Conservation (phyloP, 2,797 vertebrate species). For the Anabas testudineus region DNA sequence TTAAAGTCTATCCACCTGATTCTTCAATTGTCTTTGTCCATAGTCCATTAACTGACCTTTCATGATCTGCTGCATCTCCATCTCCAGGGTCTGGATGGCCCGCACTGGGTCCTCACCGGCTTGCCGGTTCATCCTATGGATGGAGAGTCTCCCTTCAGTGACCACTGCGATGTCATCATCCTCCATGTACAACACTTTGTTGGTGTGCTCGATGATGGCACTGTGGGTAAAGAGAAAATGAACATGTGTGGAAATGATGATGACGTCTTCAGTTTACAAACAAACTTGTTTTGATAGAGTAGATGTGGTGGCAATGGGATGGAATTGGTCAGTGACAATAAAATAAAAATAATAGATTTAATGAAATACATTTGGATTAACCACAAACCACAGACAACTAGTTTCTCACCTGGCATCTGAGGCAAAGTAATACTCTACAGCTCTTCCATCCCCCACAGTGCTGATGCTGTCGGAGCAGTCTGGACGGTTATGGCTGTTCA, state of each 20-base stretch:
- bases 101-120: constrained; percentile 91
- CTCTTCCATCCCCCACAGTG: constrained; percentile 85
- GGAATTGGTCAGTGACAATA: background rate
- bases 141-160: constrained; percentile 90
- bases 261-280: background rate
- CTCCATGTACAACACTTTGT: constrained; percentile 95
- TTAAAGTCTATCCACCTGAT: background rate
- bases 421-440: constrained; percentile 96
- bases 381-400: background rate
- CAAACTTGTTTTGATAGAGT: background rate
- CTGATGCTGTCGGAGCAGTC: constrained; percentile 86
- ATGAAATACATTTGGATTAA: background rate
- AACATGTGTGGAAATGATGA: background rate
- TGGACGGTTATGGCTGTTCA: constrained; percentile 78
- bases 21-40: background rate
- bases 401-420: constrained; percentile 93
- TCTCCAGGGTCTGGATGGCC: constrained; percentile 94
- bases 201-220: constrained; percentile 97
- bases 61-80: constrained; percentile 98
- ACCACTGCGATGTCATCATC: constrained; percentile 94
- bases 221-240: constrained; percentile 68
- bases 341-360: background rate
- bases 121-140: constrained; percentile 90
- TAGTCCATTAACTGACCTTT: constrained; percentile 86
- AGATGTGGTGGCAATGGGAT: background rate